Percentiles rank a stretch among this genome's conserved stretches.
phyloP scores from a whole-genome alignment of 2,113 vertebrate species.

The Rhineura floridana region DNA sequence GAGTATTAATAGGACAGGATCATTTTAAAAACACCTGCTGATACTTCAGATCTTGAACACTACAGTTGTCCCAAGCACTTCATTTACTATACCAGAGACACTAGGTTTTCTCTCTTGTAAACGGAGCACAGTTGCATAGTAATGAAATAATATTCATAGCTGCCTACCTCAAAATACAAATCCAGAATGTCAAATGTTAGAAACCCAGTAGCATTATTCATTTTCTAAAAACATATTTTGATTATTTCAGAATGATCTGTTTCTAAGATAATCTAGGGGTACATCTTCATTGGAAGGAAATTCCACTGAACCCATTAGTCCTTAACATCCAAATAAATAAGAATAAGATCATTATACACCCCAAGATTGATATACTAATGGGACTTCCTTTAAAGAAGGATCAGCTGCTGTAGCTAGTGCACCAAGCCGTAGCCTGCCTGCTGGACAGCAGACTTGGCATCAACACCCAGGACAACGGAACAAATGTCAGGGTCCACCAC shows the following conservation, averaged over 20 bases:
- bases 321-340: neutral
- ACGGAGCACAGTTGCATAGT: slow-evolving; percentile 3
- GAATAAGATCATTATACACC: neutral
- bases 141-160: neutral
- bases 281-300: neutral
- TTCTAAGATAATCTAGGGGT: neutral
- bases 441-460: too few relatives aligned
- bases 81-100: neutral
- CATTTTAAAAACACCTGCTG: slow-evolving; percentile 1
- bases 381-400: neutral
- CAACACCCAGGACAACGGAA: too few relatives aligned
- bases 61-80: neutral
- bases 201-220: neutral
- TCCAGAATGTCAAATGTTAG: neutral
- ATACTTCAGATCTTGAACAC: neutral
- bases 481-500: too few relatives aligned
- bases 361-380: neutral
- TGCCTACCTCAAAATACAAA: fast-evolving
- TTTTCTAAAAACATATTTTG: neutral
- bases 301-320: neutral
- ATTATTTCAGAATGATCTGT: neutral
- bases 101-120: slow-evolving; percentile 7
- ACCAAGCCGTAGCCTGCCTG: too few relatives aligned
- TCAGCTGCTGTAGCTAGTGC: too few relatives aligned
- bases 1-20: too few relatives aligned